Percentiles rank a stretch among this genome's conserved stretches.
Conservation (phyloP, 1,140 invertebrate species). For the Drosophila equinoxialis region DNA sequence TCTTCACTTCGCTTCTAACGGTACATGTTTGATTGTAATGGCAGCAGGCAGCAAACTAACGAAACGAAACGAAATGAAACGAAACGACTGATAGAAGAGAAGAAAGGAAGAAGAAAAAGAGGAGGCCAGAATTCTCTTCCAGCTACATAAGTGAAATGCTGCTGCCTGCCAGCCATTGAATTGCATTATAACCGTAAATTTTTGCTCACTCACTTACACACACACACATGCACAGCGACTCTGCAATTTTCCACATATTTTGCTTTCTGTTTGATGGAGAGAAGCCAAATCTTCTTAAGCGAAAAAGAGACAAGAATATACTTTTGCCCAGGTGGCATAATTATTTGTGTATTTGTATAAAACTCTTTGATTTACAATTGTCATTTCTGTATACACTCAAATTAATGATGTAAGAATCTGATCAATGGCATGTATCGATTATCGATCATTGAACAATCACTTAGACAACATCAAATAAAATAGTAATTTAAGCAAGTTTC, state of each 20-base stretch:
- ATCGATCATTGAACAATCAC: too few relatives aligned
- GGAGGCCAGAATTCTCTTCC: constrained; percentile 3
- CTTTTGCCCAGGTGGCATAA: constrained; percentile 46
- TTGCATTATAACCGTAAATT: constrained; percentile 30
- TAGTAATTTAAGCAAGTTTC: too few relatives aligned
- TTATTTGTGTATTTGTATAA: background rate
- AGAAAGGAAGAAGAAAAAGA: background rate
- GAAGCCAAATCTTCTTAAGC: background rate
- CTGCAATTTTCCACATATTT: constrained; percentile 20
- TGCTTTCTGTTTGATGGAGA: constrained; percentile 20
- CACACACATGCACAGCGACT: background rate
- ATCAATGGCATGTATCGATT: too few relatives aligned
- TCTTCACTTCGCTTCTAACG: constrained; percentile 27
- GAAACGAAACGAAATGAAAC: constrained; percentile 13
- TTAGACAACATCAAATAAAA: too few relatives aligned
- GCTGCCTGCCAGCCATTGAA: constrained; percentile 23
- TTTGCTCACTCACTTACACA: constrained; percentile 17
- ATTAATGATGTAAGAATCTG: background rate
- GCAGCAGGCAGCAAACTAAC: background rate
- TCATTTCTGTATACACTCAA: background rate
- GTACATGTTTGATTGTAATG: constrained; percentile 19
- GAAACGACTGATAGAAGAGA: constrained; percentile 11
- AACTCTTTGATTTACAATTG: background rate
- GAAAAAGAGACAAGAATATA: background rate
- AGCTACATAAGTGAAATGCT: constrained; percentile 23